Percentiles rank a stretch among this genome's conserved stretches.
Conservation (phyloP, 1,140 invertebrate species). For the Myzus persicae region DNA sequence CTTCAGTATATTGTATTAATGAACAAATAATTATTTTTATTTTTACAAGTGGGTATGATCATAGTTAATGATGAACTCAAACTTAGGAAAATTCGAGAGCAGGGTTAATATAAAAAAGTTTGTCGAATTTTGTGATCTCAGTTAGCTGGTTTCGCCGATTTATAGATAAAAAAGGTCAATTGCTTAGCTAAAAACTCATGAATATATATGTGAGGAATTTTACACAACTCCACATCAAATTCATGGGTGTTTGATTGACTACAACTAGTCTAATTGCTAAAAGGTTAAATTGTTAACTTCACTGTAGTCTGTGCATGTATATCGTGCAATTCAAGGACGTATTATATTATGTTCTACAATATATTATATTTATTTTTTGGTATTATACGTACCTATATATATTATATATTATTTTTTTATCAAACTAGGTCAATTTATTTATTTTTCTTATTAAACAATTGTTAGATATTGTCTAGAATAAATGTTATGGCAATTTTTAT, state of each 20-base stretch:
- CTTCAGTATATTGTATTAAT: not conserved
- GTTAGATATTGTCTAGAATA: not conserved
- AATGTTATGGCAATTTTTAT: not conserved
- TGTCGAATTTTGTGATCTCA: not conserved
- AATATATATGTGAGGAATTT: not conserved
- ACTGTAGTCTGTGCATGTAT: not conserved
- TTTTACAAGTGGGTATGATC: not conserved
- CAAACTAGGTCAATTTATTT: not conserved
- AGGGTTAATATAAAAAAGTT: not conserved
- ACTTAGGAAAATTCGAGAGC: not conserved
- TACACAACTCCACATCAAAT: not conserved
- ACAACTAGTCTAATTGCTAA: not conserved
- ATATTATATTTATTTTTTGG: not conserved
- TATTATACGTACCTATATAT: not conserved
- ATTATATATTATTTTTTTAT: conserved; percentile 9
- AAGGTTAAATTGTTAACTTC: conserved; percentile 9
- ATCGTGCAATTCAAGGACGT: conserved; percentile 16
- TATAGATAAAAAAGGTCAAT: not conserved
- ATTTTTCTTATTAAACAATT: not conserved
- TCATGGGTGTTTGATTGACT: not conserved
- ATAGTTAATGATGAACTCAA: not conserved
- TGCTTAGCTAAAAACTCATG: not conserved
- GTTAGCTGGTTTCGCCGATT: not conserved
- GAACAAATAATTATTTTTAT: not conserved
- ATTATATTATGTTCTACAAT: not conserved